Conservation (phyloP, 2,113 vertebrate genomes). For the Cyprinus carpio region DNA sequence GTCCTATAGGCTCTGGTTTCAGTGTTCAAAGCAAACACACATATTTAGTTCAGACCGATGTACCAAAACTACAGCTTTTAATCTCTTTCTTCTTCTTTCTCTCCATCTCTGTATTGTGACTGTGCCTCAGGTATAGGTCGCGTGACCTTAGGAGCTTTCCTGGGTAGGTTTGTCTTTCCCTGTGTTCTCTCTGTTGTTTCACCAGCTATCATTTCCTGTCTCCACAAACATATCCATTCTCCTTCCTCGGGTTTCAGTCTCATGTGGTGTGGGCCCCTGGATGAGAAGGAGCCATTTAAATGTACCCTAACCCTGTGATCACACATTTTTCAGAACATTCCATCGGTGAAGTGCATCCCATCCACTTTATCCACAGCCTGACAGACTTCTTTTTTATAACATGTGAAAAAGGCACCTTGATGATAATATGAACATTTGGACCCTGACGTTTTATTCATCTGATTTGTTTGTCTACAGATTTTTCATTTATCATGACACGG, state of each 20-base stretch:
- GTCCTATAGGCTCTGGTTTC: not conserved
- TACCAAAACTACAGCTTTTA: not conserved
- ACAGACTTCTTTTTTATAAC: not conserved
- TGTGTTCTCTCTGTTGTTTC: conserved; percentile 39
- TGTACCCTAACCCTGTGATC: conserved; percentile 34
- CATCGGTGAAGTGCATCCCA: conserved; percentile 14
- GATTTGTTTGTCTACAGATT: conserved; percentile 74
- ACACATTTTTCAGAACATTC: conserved; percentile 43
- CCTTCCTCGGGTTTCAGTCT: not conserved
- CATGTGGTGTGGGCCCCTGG: conserved; percentile 10
- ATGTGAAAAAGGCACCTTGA: not conserved
- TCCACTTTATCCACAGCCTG: conserved; percentile 4
- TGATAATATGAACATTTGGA: not conserved
- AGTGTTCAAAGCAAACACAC: not conserved
- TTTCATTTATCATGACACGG: conserved; percentile 90
- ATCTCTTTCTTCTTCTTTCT: conserved; percentile 4
- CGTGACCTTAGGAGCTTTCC: conserved; percentile 89
- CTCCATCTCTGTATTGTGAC: conserved; percentile 45
- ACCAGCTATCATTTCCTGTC: conserved; percentile 10
- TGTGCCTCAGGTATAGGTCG: conserved; percentile 84
- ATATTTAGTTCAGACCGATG: not conserved
- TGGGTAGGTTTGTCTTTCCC: conserved; percentile 80
- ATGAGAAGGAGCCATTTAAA: conserved; percentile 2
- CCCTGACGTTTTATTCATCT: not conserved
- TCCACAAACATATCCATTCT: conserved; percentile 4